Evolutionary conservation across 2,888 invertebrate genomes (phyloP), one percentile per base, ranked within the genome.

Genomic region (Pedicia rivosa): DNA sequence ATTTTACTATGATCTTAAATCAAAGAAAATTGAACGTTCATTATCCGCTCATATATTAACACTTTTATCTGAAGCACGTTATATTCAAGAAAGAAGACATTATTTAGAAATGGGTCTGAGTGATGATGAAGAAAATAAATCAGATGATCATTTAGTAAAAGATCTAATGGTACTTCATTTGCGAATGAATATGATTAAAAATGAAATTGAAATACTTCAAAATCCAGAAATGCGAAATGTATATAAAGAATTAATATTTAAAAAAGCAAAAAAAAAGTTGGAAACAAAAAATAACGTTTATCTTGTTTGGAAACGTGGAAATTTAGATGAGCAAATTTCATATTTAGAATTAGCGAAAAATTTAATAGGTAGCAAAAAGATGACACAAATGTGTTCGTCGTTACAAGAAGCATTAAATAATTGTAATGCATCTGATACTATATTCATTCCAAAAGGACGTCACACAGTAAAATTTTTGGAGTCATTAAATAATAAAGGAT

Each of bases 181-280:
- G 22, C 58, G 70, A 4, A 47, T 73, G 40, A 57, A 64, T 24
- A 66, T 70, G 48, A 72, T 74, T 25, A 67, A 66, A 42, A 64
- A 59, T 25, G 70, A 73, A 45, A 62, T 74, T 43, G 70, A 71
- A 41, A 59, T 72, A 13, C 50, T 72, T 1, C 72, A 73, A 48
- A 70, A 72, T 55, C 69, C 72, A 2, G 54, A 65, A 16, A 62
- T 72, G 56, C 56, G 72, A 35, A 60, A 62, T n/a, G 62, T 70
- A 26, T 58, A 53, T 39, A 53, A 54, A 32, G 50, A 53, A 26
- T 35, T 55, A 1, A 51, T 63, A 38, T 52, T 56, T 16, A 46
- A 45, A 2, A 42, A 40, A 10, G 38, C 40, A 3, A 46, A 37
- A 10, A 45, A 43, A 16, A 38, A 43, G 7, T 20, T 20, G 8